These are phyloP conservation scores for Allolobophora icterica DNA, from an alignment of 2,888 invertebrate genomes.

Conservation along the genomic window DNA sequence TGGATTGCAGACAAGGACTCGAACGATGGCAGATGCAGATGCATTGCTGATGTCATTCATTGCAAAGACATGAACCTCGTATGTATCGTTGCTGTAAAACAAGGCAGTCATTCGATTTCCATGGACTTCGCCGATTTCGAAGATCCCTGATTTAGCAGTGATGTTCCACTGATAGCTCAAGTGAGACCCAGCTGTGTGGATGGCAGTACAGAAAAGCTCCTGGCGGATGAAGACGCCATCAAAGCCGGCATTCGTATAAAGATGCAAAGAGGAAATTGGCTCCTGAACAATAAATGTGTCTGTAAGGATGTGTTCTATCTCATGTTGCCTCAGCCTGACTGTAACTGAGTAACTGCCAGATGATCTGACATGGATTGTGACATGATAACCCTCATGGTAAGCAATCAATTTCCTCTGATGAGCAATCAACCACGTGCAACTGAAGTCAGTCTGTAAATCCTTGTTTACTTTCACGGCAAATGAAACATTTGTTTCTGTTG, in stretches of 20 bases:
- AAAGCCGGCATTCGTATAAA: conserved; percentile 18
- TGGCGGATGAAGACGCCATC: not conserved
- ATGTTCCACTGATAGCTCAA: conserved; percentile 13
- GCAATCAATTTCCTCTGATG: not conserved
- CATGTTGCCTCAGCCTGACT: not conserved
- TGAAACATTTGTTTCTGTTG: not conserved
- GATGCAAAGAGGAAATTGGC: not conserved
- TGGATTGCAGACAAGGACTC: conserved; percentile 7
- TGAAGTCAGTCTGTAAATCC: not conserved
- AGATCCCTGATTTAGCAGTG: not conserved
- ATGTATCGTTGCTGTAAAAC: not conserved
- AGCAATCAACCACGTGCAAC: not conserved
- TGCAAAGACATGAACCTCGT: conserved; percentile 4
- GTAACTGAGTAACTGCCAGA: not conserved
- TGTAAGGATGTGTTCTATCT: not conserved
- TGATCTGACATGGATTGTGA: not conserved
- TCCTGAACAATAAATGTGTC: not conserved
- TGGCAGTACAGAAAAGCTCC: conserved; percentile 14
- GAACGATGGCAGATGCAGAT: not conserved
- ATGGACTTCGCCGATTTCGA: not conserved
- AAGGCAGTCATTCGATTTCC: not conserved
- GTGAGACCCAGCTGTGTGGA: not conserved
- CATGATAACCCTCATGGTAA: not conserved
- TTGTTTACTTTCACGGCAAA: not conserved
- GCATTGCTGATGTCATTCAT: conserved; percentile 8